phyloP scores from a whole-genome alignment of 2,797 vertebrate genomes.

The Phoebastria nigripes region DNA sequence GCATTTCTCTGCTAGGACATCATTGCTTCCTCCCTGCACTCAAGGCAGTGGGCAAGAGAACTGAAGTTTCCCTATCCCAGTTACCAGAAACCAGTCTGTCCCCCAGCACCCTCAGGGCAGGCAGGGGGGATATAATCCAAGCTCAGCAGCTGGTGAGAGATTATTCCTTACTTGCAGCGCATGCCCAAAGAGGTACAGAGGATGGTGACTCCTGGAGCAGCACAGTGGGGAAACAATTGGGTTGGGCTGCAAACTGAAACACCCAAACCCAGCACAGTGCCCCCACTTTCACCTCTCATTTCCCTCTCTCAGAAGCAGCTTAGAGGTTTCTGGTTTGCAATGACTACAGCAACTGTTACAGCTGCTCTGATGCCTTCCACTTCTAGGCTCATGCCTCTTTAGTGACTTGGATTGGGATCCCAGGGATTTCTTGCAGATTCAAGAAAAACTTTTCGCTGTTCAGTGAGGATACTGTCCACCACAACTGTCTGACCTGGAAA shows the following conservation, averaged over 20 bases:
- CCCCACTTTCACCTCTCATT: neutral
- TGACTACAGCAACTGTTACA: neutral
- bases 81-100: neutral
- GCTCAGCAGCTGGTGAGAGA: neutral
- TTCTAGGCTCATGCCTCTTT: neutral
- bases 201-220: neutral
- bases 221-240: neutral
- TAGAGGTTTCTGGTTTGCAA: neutral
- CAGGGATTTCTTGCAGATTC: neutral
- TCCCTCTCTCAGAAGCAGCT: neutral
- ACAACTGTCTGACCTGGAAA: neutral
- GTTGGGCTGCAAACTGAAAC: neutral
- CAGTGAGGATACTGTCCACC: neutral
- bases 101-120: neutral
- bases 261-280: neutral
- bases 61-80: neutral
- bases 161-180: neutral
- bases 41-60: neutral
- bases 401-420: neutral
- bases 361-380: neutral
- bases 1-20: neutral
- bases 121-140: neutral
- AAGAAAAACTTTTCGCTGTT: neutral
- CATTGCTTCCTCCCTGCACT: neutral
- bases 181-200: neutral